A percentile compares a stretch with the other conserved stretches of the same genome.
phyloP scores from a whole-genome alignment of 2,888 invertebrate species.

The Torymus texanus region DNA sequence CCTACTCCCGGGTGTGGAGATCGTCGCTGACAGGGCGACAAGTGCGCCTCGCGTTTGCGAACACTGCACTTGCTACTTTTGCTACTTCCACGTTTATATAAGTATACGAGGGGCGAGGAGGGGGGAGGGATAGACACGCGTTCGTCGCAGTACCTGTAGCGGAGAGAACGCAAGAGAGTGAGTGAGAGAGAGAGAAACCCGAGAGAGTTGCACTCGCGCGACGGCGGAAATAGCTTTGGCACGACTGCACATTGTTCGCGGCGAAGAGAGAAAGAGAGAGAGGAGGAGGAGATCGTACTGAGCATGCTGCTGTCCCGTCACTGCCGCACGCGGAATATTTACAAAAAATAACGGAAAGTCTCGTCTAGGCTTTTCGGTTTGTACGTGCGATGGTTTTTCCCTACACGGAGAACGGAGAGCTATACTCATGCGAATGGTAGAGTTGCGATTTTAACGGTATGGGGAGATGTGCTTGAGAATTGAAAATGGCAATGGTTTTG shows the following conservation, averaged over 20 bases:
- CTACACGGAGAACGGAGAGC: too few species aligned
- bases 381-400: too few species aligned
- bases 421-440: too few species aligned
- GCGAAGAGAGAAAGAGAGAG: not conserved
- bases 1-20: not conserved
- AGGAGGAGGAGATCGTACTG: too few species aligned
- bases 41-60: constrained; percentile 15
- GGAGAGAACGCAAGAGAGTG: not conserved
- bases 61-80: not conserved
- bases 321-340: constrained; percentile 15
- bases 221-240: constrained; percentile 60
- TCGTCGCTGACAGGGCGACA: constrained; percentile 28
- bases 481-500: too few species aligned
- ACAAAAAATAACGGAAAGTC: not conserved
- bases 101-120: not conserved
- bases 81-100: constrained; percentile 29
- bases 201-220: constrained; percentile 15
- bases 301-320: not conserved
- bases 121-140: too few species aligned
- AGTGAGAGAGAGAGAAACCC: constrained; percentile 21
- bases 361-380: not conserved
- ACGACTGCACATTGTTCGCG: constrained; percentile 56
- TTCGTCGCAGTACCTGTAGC: not conserved
- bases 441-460: too few species aligned
- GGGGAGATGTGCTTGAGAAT: too few species aligned